Percentiles rank a stretch among this genome's conserved stretches.
Conservation (phyloP, 2,888 invertebrate species). For the Nephrotoma guestfalica region DNA sequence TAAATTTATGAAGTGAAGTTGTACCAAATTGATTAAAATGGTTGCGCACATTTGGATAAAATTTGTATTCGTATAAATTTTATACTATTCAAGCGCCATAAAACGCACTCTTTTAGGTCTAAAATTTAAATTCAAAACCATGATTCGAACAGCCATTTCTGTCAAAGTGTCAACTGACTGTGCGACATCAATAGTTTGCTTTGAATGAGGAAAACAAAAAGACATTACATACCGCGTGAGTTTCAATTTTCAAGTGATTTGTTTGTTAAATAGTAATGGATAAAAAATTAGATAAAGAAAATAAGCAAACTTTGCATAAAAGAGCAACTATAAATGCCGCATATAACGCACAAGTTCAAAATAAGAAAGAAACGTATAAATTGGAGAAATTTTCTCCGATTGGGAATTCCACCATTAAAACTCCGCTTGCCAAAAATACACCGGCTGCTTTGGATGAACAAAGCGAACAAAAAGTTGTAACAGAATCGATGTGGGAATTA, state of each 20-base stretch:
- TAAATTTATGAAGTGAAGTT: no score
- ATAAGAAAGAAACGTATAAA: neutral
- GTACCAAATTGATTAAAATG: no score
- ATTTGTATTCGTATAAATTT: neutral
- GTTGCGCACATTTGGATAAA: no score
- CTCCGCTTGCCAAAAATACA: neutral
- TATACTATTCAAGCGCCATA: neutral
- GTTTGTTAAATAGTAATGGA: neutral
- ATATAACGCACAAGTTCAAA: neutral
- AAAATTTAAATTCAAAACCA: neutral
- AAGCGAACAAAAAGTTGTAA: neutral
- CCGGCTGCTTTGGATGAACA: neutral
- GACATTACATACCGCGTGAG: neutral
- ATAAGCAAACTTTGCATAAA: neutral
- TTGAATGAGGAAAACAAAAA: neutral
- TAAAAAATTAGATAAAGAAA: neutral
- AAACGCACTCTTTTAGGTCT: neutral
- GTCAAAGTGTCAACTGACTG: neutral
- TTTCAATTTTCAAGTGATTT: neutral
- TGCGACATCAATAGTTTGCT: neutral
- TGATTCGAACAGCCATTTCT: neutral
- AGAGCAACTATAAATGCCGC: neutral
- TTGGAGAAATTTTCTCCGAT: neutral
- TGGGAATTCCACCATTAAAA: neutral
- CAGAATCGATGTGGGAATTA: neutral